Evolutionary conservation across 1,140 invertebrate species (phyloP), one percentile per base, ranked within the genome.

Genomic region (Philopotamus ludificatus): DNA sequence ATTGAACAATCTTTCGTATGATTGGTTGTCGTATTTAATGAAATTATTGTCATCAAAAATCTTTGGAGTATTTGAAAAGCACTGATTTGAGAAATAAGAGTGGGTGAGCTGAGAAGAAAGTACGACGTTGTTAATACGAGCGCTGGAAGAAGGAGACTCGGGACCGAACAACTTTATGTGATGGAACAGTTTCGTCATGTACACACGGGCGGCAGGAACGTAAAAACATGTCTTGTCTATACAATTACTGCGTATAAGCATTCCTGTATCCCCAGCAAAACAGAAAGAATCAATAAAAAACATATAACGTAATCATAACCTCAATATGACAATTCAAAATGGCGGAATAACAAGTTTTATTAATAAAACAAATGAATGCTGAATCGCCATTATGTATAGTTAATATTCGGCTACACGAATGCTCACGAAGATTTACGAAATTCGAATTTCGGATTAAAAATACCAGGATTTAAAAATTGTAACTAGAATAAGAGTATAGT

Each of bases 121-220:
- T 67, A 70, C 53, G 63, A 47, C 64, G 55, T 62, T 67, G 60
- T 70, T 70, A 70, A 70, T 70, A 70, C 65, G 68, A 70, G 68
- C 66, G 49, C 39, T 66, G 28, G 61, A 66, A 63, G 41, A 53
- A 22, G 4, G 62, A 64, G 42, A 45, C 54, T 54, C 49, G 60
- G 26, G 55, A 69, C 68, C 68, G 50, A 60, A 58, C 57, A 64
- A 70, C 60, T 59, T 58, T 63, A 64, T 64, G 68, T 70, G 68
- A 70, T 58, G 53, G 67, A 69, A 47, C 26, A 65, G 61, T 64
- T 60, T 41, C 61, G 60, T 62, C 60, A 65, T 51, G 66, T 66
- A 66, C 55, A 26, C 60, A 57, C 34, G 42, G 34, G 34, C 54
- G 54, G 54, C 54, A 20, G 28, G 54, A 57, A 57, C 54, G 54